Percentiles rank a stretch among this genome's conserved stretches.
Conservation (phyloP, 2,797 vertebrate genomes). For the Orestias chungarensis region DNA sequence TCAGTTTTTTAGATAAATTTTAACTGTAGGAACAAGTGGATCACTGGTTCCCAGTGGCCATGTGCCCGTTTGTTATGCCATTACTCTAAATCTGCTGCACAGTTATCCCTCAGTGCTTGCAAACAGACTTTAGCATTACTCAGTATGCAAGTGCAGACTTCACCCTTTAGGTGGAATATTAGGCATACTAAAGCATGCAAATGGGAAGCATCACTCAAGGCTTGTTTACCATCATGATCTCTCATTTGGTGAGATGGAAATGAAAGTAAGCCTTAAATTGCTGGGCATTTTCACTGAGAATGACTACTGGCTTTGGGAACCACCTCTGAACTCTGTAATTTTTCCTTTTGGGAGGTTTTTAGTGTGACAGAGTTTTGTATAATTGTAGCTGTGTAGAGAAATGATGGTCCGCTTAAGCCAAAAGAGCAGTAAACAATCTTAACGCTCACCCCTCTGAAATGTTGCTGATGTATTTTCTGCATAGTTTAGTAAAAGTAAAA, state of each 20-base stretch:
- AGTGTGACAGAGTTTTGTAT: conserved; percentile 37
- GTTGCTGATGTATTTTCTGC: conserved; percentile 34
- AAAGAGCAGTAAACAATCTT: conserved; percentile 21
- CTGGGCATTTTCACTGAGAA: conserved; percentile 55
- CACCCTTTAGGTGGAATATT: conserved; percentile 52
- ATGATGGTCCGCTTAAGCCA: conserved; percentile 20
- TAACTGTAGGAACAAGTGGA: neutral
- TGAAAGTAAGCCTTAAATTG: conserved; percentile 55
- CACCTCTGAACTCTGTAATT: conserved; percentile 73
- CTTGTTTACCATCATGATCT: conserved; percentile 65
- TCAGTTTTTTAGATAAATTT: neutral
- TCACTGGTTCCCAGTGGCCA: neutral
- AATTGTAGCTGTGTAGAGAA: conserved; percentile 12
- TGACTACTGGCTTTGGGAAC: conserved; percentile 47
- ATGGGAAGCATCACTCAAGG: conserved; percentile 38
- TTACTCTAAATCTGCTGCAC: neutral
- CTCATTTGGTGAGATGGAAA: conserved; percentile 57
- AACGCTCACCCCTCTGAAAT: conserved; percentile 29
- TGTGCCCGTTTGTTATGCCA: neutral
- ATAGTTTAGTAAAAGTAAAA: conserved; percentile 14
- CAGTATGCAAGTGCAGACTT: conserved; percentile 3
- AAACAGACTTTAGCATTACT: conserved; percentile 29
- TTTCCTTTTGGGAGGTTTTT: conserved; percentile 40
- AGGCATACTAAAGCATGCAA: conserved; percentile 49
- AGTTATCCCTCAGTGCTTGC: conserved; percentile 33